A percentile compares a stretch with the other conserved stretches of the same genome.
These are phyloP conservation scores for Drosophila neocordata DNA, from an alignment of 1,140 invertebrate genomes.

Conservation along the genomic window DNA sequence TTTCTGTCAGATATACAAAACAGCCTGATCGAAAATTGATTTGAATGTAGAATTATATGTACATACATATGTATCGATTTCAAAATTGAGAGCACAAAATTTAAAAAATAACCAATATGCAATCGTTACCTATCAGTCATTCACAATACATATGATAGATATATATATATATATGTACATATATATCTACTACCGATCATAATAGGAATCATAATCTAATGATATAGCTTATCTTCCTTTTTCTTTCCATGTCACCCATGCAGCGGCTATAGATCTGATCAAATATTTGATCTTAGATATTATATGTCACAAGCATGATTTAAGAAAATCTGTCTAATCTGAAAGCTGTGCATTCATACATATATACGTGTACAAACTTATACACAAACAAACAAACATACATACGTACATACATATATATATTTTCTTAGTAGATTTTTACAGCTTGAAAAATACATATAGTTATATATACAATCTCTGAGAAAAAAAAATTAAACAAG, in stretches of 20 bases:
- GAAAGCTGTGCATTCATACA: constrained; percentile 7
- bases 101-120: background rate
- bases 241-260: background rate
- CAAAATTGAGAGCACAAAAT: background rate
- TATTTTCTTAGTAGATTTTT: constrained; percentile 80
- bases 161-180: no score
- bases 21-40: background rate
- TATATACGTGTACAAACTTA: no score
- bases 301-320: background rate
- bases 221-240: no score
- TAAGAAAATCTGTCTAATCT: constrained; percentile 1
- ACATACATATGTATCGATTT: background rate
- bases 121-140: background rate
- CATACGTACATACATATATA: constrained; percentile 38
- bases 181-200: no score
- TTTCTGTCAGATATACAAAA: background rate
- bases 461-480: constrained; percentile 22
- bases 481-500: constrained; percentile 17
- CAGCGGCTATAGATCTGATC: background rate
- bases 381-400: background rate
- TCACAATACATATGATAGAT: background rate
- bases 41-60: background rate
- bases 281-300: constrained; percentile 8
- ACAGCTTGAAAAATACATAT: constrained; percentile 58
- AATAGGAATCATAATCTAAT: no score